These are phyloP conservation scores for Dreissena rostriformis DNA, from an alignment of 1,140 invertebrate genomes.

Conservation along the genomic window DNA sequence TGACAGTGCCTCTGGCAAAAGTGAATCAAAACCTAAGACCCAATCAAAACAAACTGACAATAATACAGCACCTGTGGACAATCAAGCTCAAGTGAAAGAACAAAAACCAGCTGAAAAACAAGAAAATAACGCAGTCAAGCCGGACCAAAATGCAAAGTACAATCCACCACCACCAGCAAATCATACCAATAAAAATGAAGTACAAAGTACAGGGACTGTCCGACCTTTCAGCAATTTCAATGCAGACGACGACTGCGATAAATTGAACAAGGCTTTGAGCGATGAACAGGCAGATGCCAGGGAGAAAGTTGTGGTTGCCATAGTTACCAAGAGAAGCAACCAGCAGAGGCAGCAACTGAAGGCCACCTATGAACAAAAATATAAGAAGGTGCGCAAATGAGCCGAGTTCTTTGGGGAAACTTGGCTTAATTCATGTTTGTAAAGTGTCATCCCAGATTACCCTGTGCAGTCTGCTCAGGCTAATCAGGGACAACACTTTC, in stretches of 20 bases:
- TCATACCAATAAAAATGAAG: background rate
- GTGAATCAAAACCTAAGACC: conserved; percentile 23
- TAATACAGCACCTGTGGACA: conserved; percentile 50
- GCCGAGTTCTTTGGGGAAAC: no score
- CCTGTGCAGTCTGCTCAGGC: no score
- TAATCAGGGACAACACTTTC: no score
- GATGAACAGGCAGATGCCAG: conserved; percentile 62
- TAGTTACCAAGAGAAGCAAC: conserved; percentile 47
- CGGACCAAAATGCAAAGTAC: no score
- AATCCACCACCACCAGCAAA: no score
- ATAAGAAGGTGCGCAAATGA: conserved; percentile 67
- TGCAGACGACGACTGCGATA: conserved; percentile 71
- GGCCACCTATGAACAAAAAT: conserved; percentile 68
- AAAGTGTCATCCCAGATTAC: no score
- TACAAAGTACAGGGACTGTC: conserved; percentile 47
- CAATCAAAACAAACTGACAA: conserved; percentile 45
- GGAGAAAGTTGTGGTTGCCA: conserved; percentile 41
- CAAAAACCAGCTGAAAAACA: background rate
- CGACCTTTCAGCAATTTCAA: conserved; percentile 69
- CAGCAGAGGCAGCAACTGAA: conserved; percentile 68
- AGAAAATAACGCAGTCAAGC: background rate
- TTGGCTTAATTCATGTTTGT: no score
- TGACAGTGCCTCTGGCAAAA: conserved; percentile 15
- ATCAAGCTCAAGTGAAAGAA: background rate
- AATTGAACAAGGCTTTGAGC: conserved; percentile 75